These are phyloP conservation scores for Nylanderia fulva DNA, from an alignment of 1,140 invertebrate species.

Conservation along the genomic window DNA sequence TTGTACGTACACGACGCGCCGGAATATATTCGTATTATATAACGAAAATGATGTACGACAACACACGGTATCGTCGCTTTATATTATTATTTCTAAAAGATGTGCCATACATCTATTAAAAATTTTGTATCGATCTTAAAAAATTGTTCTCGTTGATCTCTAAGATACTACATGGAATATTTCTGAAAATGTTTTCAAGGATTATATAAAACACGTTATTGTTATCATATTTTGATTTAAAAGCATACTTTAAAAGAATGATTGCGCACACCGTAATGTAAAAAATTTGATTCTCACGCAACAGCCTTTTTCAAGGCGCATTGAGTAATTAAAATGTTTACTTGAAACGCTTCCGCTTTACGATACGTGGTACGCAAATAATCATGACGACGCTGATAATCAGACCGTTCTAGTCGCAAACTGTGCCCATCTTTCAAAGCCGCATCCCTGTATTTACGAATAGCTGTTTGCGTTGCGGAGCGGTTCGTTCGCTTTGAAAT, in stretches of 20 bases:
- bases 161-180: not conserved
- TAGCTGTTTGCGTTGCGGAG: constrained; percentile 41
- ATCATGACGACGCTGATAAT: constrained; percentile 3
- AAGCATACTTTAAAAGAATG: not conserved
- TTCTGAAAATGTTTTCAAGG: not conserved
- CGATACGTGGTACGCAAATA: not conserved
- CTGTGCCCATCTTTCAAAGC: constrained; percentile 22
- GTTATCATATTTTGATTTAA: not conserved
- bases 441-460: constrained; percentile 4
- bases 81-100: not conserved
- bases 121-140: not conserved
- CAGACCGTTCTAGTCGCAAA: not conserved
- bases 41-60: not conserved
- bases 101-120: not conserved
- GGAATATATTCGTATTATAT: not conserved
- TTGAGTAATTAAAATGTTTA: constrained; percentile 26
- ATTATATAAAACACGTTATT: not conserved
- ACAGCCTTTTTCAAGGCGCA: constrained; percentile 2
- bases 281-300: not conserved
- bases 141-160: not conserved
- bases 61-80: not conserved
- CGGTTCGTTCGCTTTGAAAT: constrained; percentile 37
- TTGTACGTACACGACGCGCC: not conserved
- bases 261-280: not conserved
- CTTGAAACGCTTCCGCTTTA: not conserved